phyloP scores from a whole-genome alignment of 2,113 vertebrate genomes.

The pig (Sus scrofa) region T2T-Sscrofa CM000814.6:125547001-125547500 shows the following conservation, averaged over 20 bases:
- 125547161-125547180: neutral
- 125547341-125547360: slow-evolving; percentile 86
- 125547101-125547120: neutral
- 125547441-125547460: slow-evolving; percentile 89
- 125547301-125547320: slow-evolving; percentile 86
- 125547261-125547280: slow-evolving; percentile 74
- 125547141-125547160: neutral
- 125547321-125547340: slow-evolving; percentile 87
- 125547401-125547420: slow-evolving; percentile 89
- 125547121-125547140: neutral
- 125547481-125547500: slow-evolving; percentile 81
- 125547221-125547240: slow-evolving; percentile 75
- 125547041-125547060: too few species aligned
- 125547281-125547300: slow-evolving; percentile 86
- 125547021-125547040: neutral
- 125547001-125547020: neutral
- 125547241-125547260: slow-evolving; percentile 26
- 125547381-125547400: slow-evolving; percentile 84
- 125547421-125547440: slow-evolving; percentile 86
- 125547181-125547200: slow-evolving; percentile 51
- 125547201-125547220: neutral
- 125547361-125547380: slow-evolving; percentile 88
- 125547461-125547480: slow-evolving; percentile 85
- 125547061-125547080: neutral
- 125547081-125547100: neutral